Evolutionary conservation across 2,888 invertebrate species (phyloP), one percentile per base, ranked within the genome.

Genomic region (Acanthopleura granulata): DNA sequence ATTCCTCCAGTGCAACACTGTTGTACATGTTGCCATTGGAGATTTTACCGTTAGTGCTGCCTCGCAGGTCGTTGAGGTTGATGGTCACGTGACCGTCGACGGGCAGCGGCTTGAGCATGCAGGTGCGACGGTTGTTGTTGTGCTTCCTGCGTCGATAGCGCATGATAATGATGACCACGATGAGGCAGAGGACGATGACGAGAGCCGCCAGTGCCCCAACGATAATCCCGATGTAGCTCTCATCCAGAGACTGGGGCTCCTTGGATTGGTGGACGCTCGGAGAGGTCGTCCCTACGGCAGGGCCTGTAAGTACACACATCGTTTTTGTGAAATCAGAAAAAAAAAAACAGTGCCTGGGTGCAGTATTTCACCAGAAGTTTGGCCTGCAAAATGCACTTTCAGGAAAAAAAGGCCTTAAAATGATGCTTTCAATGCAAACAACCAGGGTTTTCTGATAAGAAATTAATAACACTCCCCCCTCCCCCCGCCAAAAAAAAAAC

Each of bases 111-210:
- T 87, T 88, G 70, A 86, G 79, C 49, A 81, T 81, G 27, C 85
- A 85, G 15, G 84, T 82, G 76, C 85, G 86, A 79, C 86, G 86
- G 79, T 85, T 88, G 78, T 87, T 84, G 75, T 88, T 88, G 62
- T 83, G 81, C 15, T 84, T 78, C 69, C 85, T 83, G 75, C 86
- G 85, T 30, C 85, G 84, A 72, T 85, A 84, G 50, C 85, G 79
- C 75, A 95, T 93, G 74, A 95, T 92, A 84, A 95, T 94, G 51
- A 94, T 94, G 12, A 94, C 94, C 1, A 93, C 94, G 30, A 95
- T 91, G 0, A 95, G 91, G 73, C 95, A 92, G 73, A 95, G 94
- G 73, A 89, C 82, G 51, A 90, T 85, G 71, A 95, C 93, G 0
- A 94, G 94, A 30, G 94, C 94, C 72, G 95, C 90, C 9, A 95